Conservation (phyloP, 1,140 invertebrate species). For the Polypedilum vanderplanki region DNA sequence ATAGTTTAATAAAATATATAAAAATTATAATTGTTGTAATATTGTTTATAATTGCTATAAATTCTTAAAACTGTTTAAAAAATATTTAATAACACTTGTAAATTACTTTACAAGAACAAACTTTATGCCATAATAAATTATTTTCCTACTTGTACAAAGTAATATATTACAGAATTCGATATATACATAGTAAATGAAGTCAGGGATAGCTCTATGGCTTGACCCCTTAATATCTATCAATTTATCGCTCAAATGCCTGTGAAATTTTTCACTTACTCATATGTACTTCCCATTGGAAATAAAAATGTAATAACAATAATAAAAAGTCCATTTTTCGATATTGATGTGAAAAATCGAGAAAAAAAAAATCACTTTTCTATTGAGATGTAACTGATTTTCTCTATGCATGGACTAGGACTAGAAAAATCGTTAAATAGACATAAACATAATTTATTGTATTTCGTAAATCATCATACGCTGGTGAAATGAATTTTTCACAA, state of each 20-base stretch:
- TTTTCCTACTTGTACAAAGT: no score
- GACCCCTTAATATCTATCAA: slow-evolving; percentile 27
- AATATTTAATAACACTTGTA: no score
- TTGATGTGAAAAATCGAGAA: not conserved
- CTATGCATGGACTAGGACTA: no score
- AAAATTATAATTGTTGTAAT: no score
- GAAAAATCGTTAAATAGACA: not conserved
- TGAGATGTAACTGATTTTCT: slow-evolving; percentile 23
- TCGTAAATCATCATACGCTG: slow-evolving; percentile 24
- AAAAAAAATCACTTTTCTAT: slow-evolving; percentile 25
- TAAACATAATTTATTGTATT: slow-evolving; percentile 27
- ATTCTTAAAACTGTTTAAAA: no score
- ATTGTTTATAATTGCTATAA: no score
- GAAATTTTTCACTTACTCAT: slow-evolving; percentile 4
- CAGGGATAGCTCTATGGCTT: not conserved
- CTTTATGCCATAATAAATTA: no score
- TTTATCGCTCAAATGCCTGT: slow-evolving; percentile 28
- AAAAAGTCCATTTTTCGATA: not conserved
- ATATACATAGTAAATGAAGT: not conserved
- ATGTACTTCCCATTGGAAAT: not conserved
- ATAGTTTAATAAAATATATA: no score
- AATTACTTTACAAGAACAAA: no score
- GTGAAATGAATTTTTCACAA: no score
- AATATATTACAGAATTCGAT: not conserved
- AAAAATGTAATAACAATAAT: not conserved